Base-by-base conservation (phyloP, 2,888 invertebrate genomes). In the Saturnia pavonia region DNA sequence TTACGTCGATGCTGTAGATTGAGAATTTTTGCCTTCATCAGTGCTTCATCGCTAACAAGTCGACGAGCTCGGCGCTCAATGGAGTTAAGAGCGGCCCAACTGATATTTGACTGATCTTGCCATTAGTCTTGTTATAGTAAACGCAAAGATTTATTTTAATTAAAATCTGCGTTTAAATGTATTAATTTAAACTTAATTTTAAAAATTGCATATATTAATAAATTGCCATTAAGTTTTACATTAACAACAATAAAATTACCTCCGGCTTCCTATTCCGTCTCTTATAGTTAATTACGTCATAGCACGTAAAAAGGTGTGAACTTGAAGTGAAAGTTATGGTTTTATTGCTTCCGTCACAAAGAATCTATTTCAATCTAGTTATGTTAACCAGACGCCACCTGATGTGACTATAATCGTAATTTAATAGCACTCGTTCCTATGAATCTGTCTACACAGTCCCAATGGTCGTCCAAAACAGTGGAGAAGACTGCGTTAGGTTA, bases 221-320 rank as follows among this genome's bases (percentile, higher is more conserved):
- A 60, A 60, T 19, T 27, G 12, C 11, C 22, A 60, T 60, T 3
- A 60, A 60, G 14, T 27, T 2, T 27, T 4, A 60, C 14, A 27
- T 70, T 67, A 65, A 43, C 66, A 69, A 81, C 80, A 82, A 80
- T 78, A 67, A 70, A 40, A 65, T 65, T 71, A 70, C 57, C 60
- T 71, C 74, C 72, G 75, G 75, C 73, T 83, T 85, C 84, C 84
- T 76, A 78, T 85, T 85, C 85, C 81, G 80, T 69, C 71, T 72
- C 74, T 71, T 73, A 73, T 73, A 76, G 76, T 76, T 77, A 76
- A 77, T 72, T 74, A 68, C 70, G 67, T 65, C 8, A 40, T 19
- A 9, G 40, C n/a, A n/a, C 9, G 74, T 78, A 88, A 89, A 88
- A 86, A 88, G 80, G 88, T 90, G 90, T 85, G 89, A 90, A 88